These are phyloP conservation scores for Odontesthes bonariensis DNA, from an alignment of 2,113 vertebrate genomes.

Conservation along the genomic window DNA sequence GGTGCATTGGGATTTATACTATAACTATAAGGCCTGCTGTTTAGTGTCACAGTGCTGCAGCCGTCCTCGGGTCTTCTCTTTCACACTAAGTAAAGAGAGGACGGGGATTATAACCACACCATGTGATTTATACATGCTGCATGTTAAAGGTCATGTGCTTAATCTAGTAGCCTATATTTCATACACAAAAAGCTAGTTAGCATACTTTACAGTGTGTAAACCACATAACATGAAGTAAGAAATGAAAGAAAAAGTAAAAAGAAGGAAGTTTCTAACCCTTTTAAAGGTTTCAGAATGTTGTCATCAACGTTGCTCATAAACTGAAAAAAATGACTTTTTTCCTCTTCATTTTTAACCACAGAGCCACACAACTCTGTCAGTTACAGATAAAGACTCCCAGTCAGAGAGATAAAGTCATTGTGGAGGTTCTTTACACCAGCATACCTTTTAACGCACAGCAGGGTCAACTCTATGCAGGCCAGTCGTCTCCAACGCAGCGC, in stretches of 20 bases:
- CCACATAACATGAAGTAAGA: not conserved
- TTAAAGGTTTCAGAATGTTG: not conserved
- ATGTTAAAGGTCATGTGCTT: not conserved
- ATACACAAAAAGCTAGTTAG: conserved; percentile 5
- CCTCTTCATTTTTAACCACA: not conserved
- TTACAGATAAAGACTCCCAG: not conserved
- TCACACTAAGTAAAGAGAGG: not conserved
- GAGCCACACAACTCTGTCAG: not conserved
- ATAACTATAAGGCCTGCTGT: not conserved
- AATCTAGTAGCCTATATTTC: not conserved
- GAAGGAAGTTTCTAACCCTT: no score
- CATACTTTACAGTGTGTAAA: not conserved
- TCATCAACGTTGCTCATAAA: not conserved
- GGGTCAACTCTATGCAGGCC: not conserved
- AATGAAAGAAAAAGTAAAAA: not conserved
- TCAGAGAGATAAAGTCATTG: no score
- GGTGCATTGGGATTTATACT: no score
- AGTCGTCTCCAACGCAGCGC: not conserved
- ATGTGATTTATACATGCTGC: not conserved
- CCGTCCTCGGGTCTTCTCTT: not conserved
- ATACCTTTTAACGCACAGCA: not conserved
- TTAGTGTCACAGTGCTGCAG: no score
- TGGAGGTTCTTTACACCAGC: no score
- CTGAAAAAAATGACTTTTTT: not conserved
- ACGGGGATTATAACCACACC: not conserved